phyloP scores from a whole-genome alignment of 1,140 invertebrate genomes.

The Drosophila pachea region DNA sequence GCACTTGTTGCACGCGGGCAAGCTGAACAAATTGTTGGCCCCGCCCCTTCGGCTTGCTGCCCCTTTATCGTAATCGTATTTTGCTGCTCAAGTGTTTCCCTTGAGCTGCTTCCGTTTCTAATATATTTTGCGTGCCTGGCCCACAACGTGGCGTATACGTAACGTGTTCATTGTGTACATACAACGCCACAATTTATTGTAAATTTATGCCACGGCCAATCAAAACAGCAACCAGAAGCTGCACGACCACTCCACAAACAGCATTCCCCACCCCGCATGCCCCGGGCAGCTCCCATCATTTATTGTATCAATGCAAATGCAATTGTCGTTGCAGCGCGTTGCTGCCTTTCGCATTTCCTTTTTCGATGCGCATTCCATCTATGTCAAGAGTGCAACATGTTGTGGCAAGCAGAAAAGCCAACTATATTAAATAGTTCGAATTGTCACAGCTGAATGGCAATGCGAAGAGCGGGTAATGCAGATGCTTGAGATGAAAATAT shows the following conservation, averaged over 20 bases:
- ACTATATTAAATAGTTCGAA: constrained; percentile 30
- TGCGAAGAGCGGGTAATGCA: no score
- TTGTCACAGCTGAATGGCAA: background rate
- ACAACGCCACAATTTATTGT: constrained; percentile 58
- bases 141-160: constrained; percentile 63
- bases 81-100: constrained; percentile 69
- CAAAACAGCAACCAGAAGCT: constrained; percentile 39
- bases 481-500: no score
- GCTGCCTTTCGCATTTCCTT: background rate
- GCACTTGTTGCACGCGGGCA: constrained; percentile 60
- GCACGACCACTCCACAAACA: constrained; percentile 16
- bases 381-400: constrained; percentile 33
- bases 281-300: background rate
- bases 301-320: constrained; percentile 31
- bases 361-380: constrained; percentile 35
- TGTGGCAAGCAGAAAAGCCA: constrained; percentile 20
- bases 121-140: constrained; percentile 62
- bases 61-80: constrained; percentile 68
- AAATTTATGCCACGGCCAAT: constrained; percentile 55
- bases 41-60: constrained; percentile 36
- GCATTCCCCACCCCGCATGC: background rate
- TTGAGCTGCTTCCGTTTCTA: constrained; percentile 74
- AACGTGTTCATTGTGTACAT: constrained; percentile 63
- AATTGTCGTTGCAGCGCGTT: constrained; percentile 33
- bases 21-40: constrained; percentile 66